Percentiles rank a stretch among this genome's conserved stretches.
These are phyloP conservation scores for Spilogale gracilis DNA, from an alignment of 2,113 vertebrate species.

Conservation along the genomic window DNA sequence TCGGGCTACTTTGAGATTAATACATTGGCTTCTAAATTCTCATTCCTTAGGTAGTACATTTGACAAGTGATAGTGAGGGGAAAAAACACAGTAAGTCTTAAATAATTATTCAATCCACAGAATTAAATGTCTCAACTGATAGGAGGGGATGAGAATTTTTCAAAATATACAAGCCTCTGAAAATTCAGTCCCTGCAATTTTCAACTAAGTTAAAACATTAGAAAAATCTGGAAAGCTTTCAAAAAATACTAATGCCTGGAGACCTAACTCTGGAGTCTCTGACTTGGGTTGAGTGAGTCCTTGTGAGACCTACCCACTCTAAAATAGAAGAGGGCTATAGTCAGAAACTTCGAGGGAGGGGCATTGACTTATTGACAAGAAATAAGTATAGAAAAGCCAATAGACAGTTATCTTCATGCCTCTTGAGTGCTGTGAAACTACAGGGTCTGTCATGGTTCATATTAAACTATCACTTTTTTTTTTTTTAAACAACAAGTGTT, in stretches of 20 bases:
- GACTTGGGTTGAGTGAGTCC: neutral
- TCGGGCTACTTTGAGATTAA: neutral
- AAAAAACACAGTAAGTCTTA: neutral
- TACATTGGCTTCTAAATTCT: slow-evolving; percentile 22
- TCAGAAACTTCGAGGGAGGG: neutral
- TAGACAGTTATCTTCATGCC: neutral
- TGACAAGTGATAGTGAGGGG: neutral
- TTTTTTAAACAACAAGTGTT: no score
- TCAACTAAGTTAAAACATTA: neutral
- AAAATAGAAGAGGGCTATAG: neutral
- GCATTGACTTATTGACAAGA: neutral
- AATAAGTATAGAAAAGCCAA: neutral
- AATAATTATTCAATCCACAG: neutral
- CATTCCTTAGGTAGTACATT: neutral
- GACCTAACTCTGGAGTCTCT: neutral
- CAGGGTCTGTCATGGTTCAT: neutral
- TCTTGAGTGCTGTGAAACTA: neutral
- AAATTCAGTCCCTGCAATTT: neutral
- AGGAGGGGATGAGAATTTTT: neutral
- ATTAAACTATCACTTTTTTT: neutral
- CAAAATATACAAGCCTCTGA: neutral
- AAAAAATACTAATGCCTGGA: neutral
- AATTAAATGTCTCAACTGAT: neutral
- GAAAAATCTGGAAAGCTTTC: neutral
- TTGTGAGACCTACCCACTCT: neutral